Base-by-base conservation (phyloP, 2,888 invertebrate species). In the Ichneumoninae sp. region DNA sequence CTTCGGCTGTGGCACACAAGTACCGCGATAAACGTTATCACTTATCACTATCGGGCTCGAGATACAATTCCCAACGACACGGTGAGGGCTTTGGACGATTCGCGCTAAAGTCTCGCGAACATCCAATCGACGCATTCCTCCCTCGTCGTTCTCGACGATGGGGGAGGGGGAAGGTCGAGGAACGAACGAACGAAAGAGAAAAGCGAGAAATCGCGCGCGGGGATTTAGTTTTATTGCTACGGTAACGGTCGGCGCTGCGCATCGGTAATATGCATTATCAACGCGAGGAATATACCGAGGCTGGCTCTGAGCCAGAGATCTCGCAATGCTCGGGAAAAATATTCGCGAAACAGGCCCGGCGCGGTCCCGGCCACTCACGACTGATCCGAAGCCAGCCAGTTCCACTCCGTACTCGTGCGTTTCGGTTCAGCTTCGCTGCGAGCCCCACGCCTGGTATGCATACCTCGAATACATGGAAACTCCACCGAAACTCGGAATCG, bases 211-310 rank as follows among this genome's bases (percentile, higher is more conserved):
- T 52, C 19, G 75, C 69, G 47, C 33, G 57, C 22, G 80, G 80
- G 85, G 81, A 88, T 88, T 88, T 87, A 85, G 87, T 85, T 87
- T 85, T 87, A 88, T 85, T 82, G 81, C 82, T 80, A 82, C 78
- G 75, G 87, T 87, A 85, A 85, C 86, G 86, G 85, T 74, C 83
- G 84, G 85, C 73, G 83, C 85, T 83, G 78, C 86, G 83, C 81
- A 65, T 77, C 74, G 81, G 86, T 86, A 87, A 87, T 88, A 86
- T 86, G 85, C 86, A 88, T 88, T 89, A 89, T 90, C 88, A 89
- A 86, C 85, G 85, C 85, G 71, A 84, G 79, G 80, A 78, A 75
- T 78, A 76, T 86, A 85, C 83, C 81, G 85, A 82, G 65, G 69
- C 83, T 87, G 87, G 88, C 86, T 30, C n/a, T 7, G 54, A 57